Evolutionary conservation across 1,140 invertebrate genomes (phyloP).

Genomic region (Physella acuta): DNA sequence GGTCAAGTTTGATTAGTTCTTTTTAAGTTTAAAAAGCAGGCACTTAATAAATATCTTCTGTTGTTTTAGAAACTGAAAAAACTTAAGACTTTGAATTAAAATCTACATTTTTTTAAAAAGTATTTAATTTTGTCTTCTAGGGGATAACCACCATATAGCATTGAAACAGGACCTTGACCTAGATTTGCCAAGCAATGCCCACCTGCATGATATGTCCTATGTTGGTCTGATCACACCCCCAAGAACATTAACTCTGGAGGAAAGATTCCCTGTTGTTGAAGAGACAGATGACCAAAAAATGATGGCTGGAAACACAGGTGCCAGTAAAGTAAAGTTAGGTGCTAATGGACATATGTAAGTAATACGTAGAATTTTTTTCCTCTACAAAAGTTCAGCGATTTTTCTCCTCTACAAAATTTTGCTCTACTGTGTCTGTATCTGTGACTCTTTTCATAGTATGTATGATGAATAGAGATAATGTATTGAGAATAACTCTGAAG

Average conservation of each 20-base stretch:
- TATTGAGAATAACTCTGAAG: too few relatives aligned
- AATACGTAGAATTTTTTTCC: too few relatives aligned
- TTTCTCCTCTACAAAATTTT: too few relatives aligned
- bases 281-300: constrained; percentile 15
- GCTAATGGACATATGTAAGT: constrained; percentile 23
- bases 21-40: too few relatives aligned
- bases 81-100: not conserved
- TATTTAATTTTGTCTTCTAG: constrained; percentile 21
- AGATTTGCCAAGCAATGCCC: constrained; percentile 15
- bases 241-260: constrained; percentile 40
- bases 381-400: too few relatives aligned
- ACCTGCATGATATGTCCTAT: constrained; percentile 27
- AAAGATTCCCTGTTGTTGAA: constrained; percentile 35
- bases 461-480: too few relatives aligned
- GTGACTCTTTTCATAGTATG: too few relatives aligned
- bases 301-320: not conserved
- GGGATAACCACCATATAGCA: constrained; percentile 38
- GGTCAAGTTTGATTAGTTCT: too few relatives aligned
- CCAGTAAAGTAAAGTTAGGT: not conserved
- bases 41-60: not conserved
- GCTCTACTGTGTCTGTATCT: too few relatives aligned
- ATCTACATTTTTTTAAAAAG: not conserved
- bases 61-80: not conserved
- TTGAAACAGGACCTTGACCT: constrained; percentile 24
- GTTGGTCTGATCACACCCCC: constrained; percentile 44